phyloP scores from a whole-genome alignment of 2,797 vertebrate genomes.

The Spea hammondii region DNA sequence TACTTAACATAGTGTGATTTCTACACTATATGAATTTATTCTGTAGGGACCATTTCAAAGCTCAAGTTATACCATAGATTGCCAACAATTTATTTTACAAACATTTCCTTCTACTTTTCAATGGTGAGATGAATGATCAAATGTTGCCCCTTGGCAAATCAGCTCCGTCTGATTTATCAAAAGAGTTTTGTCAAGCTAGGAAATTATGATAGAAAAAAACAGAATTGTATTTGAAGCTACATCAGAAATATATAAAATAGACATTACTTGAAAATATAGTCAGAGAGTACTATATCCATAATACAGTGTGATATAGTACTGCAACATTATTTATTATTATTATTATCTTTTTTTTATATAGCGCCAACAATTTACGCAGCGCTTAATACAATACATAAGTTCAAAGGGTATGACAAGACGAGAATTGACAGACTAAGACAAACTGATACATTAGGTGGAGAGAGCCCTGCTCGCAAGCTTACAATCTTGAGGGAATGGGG shows the following conservation, averaged over 20 bases:
- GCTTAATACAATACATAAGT: no score
- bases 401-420: no score
- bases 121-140: conserved; percentile 28
- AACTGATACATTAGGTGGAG: no score
- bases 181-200: conserved; percentile 34
- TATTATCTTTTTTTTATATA: no score
- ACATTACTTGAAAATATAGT: neutral
- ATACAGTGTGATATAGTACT: no score
- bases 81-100: conserved; percentile 16
- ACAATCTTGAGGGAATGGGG: no score
- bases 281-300: no score
- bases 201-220: conserved; percentile 19
- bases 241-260: conserved; percentile 6
- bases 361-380: no score
- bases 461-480: no score
- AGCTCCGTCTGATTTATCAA: conserved; percentile 30
- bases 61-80: conserved; percentile 14
- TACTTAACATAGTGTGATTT: neutral
- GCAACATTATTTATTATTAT: no score
- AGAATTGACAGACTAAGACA: no score
- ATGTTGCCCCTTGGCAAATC: conserved; percentile 33
- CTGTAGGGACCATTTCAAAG: conserved; percentile 5
- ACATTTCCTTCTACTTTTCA: conserved; percentile 21
- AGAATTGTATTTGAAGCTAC: conserved; percentile 25
- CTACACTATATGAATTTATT: conserved; percentile 10